Evolutionary conservation across 2,113 vertebrate genomes (phyloP).

Genomic region (Labeo rohita): DNA sequence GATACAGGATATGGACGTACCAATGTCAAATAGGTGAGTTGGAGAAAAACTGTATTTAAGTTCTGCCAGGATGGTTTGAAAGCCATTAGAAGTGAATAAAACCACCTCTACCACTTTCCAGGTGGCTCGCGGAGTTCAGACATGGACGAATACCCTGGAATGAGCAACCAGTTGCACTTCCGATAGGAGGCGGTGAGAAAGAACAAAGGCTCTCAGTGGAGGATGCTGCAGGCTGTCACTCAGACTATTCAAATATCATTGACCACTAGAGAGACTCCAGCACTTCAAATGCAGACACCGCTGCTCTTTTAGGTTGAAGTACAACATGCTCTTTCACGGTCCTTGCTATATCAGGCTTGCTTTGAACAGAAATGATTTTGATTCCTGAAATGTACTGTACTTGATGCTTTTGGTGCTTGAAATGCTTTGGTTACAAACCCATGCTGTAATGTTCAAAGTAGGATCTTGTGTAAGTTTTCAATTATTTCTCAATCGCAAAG

Average conservation of each 20-base stretch:
- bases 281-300: not conserved
- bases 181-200: slow-evolving; percentile 67
- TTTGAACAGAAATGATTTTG: not conserved
- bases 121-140: slow-evolving; percentile 90
- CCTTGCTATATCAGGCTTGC: not conserved
- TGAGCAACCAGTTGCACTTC: slow-evolving; percentile 84
- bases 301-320: not conserved
- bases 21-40: slow-evolving; percentile 91
- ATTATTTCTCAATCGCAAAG: not conserved
- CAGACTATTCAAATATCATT: slow-evolving; percentile 54
- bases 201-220: slow-evolving; percentile 32
- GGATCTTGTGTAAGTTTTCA: not conserved
- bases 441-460: slow-evolving; percentile 12
- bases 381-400: slow-evolving; percentile 35
- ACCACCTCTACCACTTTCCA: slow-evolving; percentile 57
- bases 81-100: not conserved
- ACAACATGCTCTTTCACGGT: not conserved
- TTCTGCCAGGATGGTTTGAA: not conserved
- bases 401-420: slow-evolving; percentile 27
- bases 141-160: slow-evolving; percentile 79
- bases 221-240: slow-evolving; percentile 12
- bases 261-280: slow-evolving; percentile 74
- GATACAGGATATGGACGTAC: slow-evolving; percentile 92
- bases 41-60: not conserved
- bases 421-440: not conserved